A percentile compares a stretch with the other conserved stretches of the same genome.
Evolutionary conservation across 2,113 vertebrate genomes (phyloP).

Genomic region (Sphaerodactylus townsendi): DNA sequence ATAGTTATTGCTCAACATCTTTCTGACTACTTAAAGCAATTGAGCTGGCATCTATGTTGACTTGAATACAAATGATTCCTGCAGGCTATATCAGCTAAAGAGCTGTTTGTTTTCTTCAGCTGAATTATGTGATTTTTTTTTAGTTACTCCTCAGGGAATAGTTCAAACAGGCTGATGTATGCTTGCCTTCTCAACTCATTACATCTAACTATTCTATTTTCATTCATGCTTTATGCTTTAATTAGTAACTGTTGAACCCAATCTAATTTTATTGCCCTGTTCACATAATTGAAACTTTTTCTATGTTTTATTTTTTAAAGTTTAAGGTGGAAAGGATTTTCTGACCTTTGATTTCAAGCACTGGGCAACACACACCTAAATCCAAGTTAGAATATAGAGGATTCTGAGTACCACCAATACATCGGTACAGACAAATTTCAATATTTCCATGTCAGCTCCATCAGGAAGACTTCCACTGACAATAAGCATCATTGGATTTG

Average conservation of each 20-base stretch:
- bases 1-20: conserved; percentile 44
- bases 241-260: conserved; percentile 30
- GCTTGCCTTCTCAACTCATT: conserved; percentile 61
- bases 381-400: not conserved
- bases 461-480: not conserved
- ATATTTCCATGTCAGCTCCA: not conserved
- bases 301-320: conserved; percentile 17
- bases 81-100: conserved; percentile 60
- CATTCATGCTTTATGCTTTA: conserved; percentile 31
- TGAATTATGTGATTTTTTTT: conserved; percentile 37
- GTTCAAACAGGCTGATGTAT: conserved; percentile 43
- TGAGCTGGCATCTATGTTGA: conserved; percentile 56
- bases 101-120: conserved; percentile 54
- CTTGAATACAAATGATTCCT: conserved; percentile 63
- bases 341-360: not conserved
- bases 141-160: conserved; percentile 52
- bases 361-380: not conserved
- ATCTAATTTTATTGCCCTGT: conserved; percentile 42
- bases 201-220: conserved; percentile 58
- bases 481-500: too few relatives aligned
- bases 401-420: not conserved
- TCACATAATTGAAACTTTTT: conserved; percentile 49
- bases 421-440: not conserved
- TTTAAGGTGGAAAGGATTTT: not conserved
- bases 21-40: conserved; percentile 51